Evolutionary conservation across 2,797 vertebrate genomes (phyloP).

Genomic region (Hemibagrus guttatus): DNA sequence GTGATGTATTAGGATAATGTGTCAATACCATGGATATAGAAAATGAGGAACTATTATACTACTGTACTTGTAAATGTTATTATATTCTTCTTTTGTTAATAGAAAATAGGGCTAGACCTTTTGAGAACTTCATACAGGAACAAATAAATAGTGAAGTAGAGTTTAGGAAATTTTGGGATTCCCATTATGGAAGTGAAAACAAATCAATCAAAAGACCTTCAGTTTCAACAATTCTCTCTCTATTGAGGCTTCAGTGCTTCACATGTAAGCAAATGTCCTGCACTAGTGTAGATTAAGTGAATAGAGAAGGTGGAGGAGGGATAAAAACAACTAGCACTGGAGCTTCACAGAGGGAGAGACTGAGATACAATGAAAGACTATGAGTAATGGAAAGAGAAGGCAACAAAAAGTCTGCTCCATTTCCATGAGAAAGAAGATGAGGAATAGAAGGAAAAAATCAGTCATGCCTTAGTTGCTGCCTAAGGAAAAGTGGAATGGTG

Average conservation of each 20-base stretch:
- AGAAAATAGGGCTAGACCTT: not conserved
- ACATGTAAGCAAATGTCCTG: constrained; percentile 53
- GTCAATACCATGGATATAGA: not conserved
- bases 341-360: not conserved
- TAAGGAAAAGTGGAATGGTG: constrained; percentile 33
- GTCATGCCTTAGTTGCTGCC: constrained; percentile 47
- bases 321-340: constrained; percentile 26
- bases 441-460: constrained; percentile 54
- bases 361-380: constrained; percentile 4
- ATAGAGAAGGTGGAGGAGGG: constrained; percentile 20
- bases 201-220: not conserved
- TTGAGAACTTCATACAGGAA: not conserved
- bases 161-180: not conserved
- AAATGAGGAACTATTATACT: not conserved
- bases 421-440: constrained; percentile 67
- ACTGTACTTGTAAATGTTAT: not conserved
- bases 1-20: not conserved
- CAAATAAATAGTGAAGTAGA: not conserved
- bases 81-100: not conserved
- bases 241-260: not conserved
- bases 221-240: not conserved
- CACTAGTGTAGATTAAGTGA: constrained; percentile 13
- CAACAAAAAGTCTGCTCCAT: constrained; percentile 57
- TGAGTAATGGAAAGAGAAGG: constrained; percentile 40
- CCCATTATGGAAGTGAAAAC: not conserved